Evolutionary conservation across 2,797 vertebrate genomes (phyloP), one percentile per base, ranked within the genome.

Genomic region (Lacerta viridis): DNA sequence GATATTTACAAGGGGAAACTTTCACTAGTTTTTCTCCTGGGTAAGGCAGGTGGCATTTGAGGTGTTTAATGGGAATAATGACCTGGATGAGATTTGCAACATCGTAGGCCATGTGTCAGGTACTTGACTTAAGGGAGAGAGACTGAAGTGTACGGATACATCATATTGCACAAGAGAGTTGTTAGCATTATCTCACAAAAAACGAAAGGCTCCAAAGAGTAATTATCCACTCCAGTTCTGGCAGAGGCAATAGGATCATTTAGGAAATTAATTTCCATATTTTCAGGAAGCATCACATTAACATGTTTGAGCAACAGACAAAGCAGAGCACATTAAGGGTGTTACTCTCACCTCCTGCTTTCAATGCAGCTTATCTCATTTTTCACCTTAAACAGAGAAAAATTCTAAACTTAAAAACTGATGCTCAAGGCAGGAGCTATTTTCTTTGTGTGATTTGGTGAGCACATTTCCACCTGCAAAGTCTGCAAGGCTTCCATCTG

Each of bases 201-300:
- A 83, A 80, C 66, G 27, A 86, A 81, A 88, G 0, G 0, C 66
- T 80, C 68, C 6, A 46, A 90, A 89, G 29, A 84, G 80, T 89
- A 92, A 92, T 88, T 91, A 92, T 71, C 84, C 3, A 1, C 84
- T 85, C 55, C 86, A 90, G 29, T 7, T 80, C 25, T 90, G 76
- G 84, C 46, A 0, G 1, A 80, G 93, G 90, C 10, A 90, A 66
- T 79, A 90, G 59, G 71, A 75, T 89, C 80, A 89, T 90, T 90
- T 91, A 88, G 68, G 50, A 93, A 93, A 95, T 90, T 82, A 90
- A 72, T 88, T 71, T 15, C 69, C 74, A 93, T 43, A 43, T 90
- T 93, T 94, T 83, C 83, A 78, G 91, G 71, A 91, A 71, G 86
- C 15, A 86, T 59, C 33, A 87, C 86, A 91, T 87, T 86, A 91